Evolutionary conservation across 2,113 vertebrate genomes (phyloP).

Genomic region (Sander lucioperca): DNA sequence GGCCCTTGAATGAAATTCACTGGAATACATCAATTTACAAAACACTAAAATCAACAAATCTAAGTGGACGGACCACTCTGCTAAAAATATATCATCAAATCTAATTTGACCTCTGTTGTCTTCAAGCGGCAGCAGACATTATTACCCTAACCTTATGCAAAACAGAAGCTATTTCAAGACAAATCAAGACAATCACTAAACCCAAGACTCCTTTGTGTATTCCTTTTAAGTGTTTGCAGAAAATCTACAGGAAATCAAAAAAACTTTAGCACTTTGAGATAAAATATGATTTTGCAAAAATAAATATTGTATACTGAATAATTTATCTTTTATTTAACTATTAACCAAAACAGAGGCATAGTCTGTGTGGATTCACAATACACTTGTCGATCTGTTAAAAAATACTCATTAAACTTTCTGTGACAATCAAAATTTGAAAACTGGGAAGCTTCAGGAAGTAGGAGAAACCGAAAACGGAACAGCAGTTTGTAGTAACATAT

Average conservation of each 20-base stretch:
- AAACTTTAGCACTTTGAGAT: not conserved
- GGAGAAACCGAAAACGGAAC: not conserved
- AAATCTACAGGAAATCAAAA: constrained; percentile 16
- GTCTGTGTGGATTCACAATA: not conserved
- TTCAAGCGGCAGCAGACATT: constrained; percentile 18
- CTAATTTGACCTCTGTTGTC: constrained; percentile 35
- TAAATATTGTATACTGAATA: not conserved
- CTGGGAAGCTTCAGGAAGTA: not conserved
- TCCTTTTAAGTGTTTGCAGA: constrained; percentile 20
- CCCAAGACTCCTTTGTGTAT: constrained; percentile 8
- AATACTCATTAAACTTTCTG: not conserved
- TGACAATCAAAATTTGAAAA: not conserved
- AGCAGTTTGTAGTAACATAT: not conserved
- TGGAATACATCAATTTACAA: constrained; percentile 23
- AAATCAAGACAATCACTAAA: not conserved
- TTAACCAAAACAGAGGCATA: not conserved
- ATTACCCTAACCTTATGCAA: constrained; percentile 30
- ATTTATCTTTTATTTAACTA: not conserved
- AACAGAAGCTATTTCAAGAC: constrained; percentile 7
- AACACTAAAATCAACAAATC: constrained; percentile 11
- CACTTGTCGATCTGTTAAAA: not conserved
- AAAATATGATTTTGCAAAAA: constrained; percentile 9
- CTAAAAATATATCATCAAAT: constrained; percentile 28
- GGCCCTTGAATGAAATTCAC: constrained; percentile 6
- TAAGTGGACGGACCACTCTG: constrained; percentile 18